Base-by-base conservation (phyloP, 2,888 invertebrate species). In the Cremastobaeus sp. region DNA sequence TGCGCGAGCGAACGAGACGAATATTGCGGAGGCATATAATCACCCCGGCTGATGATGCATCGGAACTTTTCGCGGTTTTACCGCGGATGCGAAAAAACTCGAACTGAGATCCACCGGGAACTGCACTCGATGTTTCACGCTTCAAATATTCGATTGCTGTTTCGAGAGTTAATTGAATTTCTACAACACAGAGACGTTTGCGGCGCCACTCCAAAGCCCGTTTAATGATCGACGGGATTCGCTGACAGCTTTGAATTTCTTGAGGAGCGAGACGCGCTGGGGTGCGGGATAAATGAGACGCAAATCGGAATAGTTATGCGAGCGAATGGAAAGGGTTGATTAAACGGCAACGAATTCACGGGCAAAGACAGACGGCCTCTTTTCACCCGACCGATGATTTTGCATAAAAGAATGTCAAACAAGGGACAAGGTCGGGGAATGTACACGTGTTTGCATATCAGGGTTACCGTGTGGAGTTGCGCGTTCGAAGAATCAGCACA, bases 121-220 rank as follows among this genome's bases (percentile, higher is more conserved):
- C 66, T 47, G 57, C 64, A 70, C 74, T 74, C 66, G 66, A 74
- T 66, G 65, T 74, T 65, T 69, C 74, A 70, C 70, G 74, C 74
- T 50, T 70, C 74, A 34, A 60, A 66, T 74, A 66, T 74, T 74
- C 70, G 50, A 64, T 69, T 54, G 74, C 74, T 54, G 74, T 66
- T 70, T 69, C 65, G 69, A 65, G 70, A 43, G 74, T 74, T 74
- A 74, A 74, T 74, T 74, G 74, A 74, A 70, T 70, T 74, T 74
- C 74, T 25, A 45, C 60, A 20, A 47, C 57, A 52, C 50, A 34
- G 64, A 48, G 68, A 68, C 43, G 68, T 69, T 65, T 48, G 65
- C 64, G 43, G 45, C 70, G 60, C 59, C 62, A 70, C 74, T 65
- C 65, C 45, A 74, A 34, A 71, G 6, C 45, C 28, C 48, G 64